phyloP scores from a whole-genome alignment of 2,797 vertebrate genomes.

The Tangara arthus region DNA sequence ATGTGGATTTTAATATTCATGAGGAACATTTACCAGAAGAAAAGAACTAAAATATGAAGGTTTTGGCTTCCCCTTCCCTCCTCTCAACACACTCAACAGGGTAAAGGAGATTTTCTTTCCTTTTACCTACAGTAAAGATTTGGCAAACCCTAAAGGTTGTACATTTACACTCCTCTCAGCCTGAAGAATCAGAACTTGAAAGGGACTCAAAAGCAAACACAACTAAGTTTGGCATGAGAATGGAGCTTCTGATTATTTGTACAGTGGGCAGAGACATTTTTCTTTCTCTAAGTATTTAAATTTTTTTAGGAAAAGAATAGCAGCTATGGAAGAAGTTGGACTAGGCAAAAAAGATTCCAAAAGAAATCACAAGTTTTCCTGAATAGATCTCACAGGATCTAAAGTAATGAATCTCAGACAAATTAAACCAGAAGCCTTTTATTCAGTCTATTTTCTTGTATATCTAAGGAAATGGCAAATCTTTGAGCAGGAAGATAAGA shows the following conservation, averaged over 20 bases:
- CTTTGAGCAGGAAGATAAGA: neutral
- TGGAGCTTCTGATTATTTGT: neutral
- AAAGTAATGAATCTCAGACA: neutral
- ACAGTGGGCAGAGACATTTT: neutral
- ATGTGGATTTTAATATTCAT: neutral
- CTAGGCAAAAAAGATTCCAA: neutral
- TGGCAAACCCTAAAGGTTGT: neutral
- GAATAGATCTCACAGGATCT: neutral
- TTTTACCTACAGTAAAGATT: neutral
- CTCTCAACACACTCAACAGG: too few species aligned
- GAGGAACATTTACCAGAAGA: neutral
- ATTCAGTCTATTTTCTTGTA: neutral
- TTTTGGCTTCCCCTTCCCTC: accelerated
- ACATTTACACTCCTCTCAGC: neutral
- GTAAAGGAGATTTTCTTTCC: neutral
- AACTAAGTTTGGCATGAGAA: neutral
- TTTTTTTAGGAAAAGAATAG: neutral
- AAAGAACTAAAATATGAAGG: neutral
- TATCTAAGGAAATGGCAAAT: neutral
- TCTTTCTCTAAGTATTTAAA: neutral
- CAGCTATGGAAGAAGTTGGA: neutral
- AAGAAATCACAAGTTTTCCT: neutral
- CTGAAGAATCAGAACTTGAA: neutral
- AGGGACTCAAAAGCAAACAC: neutral
- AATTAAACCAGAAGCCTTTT: neutral